Evolutionary conservation across 1,140 invertebrate genomes (phyloP), one percentile per base, ranked within the genome.

Genomic region (Dendrolimus punctatus): DNA sequence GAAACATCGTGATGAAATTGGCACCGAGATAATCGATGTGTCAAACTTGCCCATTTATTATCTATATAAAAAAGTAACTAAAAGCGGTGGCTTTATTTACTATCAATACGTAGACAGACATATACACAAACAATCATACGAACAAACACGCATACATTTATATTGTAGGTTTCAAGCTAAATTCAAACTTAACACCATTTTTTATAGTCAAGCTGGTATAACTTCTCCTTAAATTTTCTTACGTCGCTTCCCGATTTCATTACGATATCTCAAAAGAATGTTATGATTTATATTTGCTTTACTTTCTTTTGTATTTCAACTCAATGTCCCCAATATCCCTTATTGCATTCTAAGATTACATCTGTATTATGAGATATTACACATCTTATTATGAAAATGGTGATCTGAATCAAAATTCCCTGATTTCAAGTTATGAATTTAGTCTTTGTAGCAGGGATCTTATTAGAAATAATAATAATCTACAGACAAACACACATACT

Each of bases 241-340:
- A n/a, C 57, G 51, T 46, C 41, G 39, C 45, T 43, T 49, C 45
- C 51, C 66, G 70, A 73, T 73, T 67, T 70, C 65, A 70, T 73
- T 70, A 68, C 53, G 67, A 73, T 73, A 73, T 61, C 57, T 50
- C 40, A 23, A 52, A 62, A 55, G 58, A 55, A 57, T 47, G 48
- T 41, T 53, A 50, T 64, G 64, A 70, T 64, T 67, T 67, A 69
- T 66, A 61, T 66, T 61, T 54, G 44, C 52, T 53, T 57, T 59
- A 55, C 55, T 62, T 7, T 49, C 54, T 50, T 58, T 58, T 66
- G 60, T 69, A 53, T 57, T 59, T 43, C 10, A 46, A 51, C 60
- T 60, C 61, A 58, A 58, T 46, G 52, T 46, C 41, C 59, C 55
- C 55, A 42, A 59, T 60, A 61, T 56, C 56, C 48, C 55, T 55